Base-by-base conservation (phyloP, 2,888 invertebrate genomes). In the Poecilus cupreus region DNA sequence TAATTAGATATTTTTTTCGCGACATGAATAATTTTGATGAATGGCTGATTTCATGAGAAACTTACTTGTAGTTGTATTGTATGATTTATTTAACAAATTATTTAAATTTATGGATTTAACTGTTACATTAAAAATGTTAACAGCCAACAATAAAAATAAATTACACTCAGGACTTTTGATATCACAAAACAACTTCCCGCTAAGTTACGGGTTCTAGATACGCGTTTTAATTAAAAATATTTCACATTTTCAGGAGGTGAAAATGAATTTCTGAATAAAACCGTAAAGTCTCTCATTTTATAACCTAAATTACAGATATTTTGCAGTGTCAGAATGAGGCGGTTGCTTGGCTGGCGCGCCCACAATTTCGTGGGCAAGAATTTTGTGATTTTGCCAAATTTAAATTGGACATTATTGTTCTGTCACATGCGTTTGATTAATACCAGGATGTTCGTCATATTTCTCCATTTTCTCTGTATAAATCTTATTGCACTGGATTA, bases 321-420 rank as follows among this genome's bases (percentile, higher is more conserved):
- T 10, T 43, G 43, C 43, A 43, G n/a, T 43, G 43, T 43, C 43
- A 43, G 43, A 13, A 43, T 2, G 43, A n/a, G 3, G 43, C 43
- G 43, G 10, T 43, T 8, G n/a, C 43, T 51, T 75, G 74, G 74
- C 74, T 51, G 13, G 13, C 13, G 24, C 51, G 10, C 10, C 51
- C 6, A 51, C 49, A 75, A 75, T 51, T 49, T 26, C 4, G 24
- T 10, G 2, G 13, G 16, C 32, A 72, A 75, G 49, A 75, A 75
- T 78, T 16, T 78, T 78, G 78, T 64, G 20, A 39, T 64, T 78
- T 64, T 78, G 78, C 78, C 78, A 78, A 64, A 64, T 49, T 64
- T 51, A 78, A 78, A 78, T 78, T 78, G 78, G 64, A 78, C 46
- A 79, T 79, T 79, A 79, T 79, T 79, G 51, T 79, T 26, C 68